These are phyloP conservation scores for Ceratina calcarata DNA, from an alignment of 1,140 invertebrate species.

Conservation along the genomic window DNA sequence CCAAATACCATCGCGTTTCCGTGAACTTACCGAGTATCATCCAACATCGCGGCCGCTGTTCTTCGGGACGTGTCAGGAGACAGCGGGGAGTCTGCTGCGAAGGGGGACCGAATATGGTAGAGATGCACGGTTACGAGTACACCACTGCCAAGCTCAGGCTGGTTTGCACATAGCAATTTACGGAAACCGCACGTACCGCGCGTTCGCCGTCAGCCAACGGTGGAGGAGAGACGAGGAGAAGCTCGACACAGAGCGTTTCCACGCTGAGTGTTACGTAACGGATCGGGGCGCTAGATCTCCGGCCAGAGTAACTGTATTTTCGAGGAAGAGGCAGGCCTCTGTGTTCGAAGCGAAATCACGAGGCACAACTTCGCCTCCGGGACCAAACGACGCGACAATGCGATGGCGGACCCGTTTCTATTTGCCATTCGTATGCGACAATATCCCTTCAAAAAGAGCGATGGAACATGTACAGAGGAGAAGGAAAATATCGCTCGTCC, in stretches of 20 bases:
- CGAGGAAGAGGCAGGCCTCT: constrained; percentile 46
- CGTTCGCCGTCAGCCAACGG: constrained; percentile 45
- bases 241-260: constrained; percentile 58
- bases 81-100: neutral
- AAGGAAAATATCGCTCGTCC: neutral
- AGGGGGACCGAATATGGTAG: neutral
- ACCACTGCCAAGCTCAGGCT: constrained; percentile 10
- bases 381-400: neutral
- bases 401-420: neutral
- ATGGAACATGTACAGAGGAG: neutral
- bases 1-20: constrained; percentile 20
- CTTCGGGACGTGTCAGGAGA: constrained; percentile 20
- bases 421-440: neutral
- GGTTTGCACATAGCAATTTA: constrained; percentile 71
- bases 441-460: neutral
- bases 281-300: constrained; percentile 63
- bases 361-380: constrained; percentile 49
- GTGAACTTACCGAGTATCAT: neutral
- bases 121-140: constrained; percentile 10
- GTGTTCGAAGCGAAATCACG: constrained; percentile 50
- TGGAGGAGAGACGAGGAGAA: constrained; percentile 25
- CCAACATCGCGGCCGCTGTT: neutral
- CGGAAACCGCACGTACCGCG: constrained; percentile 73
- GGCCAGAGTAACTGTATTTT: constrained; percentile 64
- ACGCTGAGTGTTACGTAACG: constrained; percentile 66